Evolutionary conservation across 2,113 vertebrate genomes (phyloP).

Genomic region (Lophotis ruficrista): DNA sequence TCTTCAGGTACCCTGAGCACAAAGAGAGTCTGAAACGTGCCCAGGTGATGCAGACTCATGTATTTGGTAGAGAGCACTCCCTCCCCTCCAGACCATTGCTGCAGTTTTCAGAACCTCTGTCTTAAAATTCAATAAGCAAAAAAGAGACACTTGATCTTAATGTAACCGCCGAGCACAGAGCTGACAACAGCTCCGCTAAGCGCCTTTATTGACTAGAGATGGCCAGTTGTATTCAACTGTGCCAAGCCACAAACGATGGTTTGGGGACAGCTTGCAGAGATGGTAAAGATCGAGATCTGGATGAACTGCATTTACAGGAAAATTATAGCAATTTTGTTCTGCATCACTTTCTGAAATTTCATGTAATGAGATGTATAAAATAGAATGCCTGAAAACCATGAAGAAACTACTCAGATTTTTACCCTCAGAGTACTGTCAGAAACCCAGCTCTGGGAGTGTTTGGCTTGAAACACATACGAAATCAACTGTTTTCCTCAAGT

Average conservation of each 20-base stretch:
- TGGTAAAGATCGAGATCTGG: not conserved
- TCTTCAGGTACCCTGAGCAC: not conserved
- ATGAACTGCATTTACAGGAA: not conserved
- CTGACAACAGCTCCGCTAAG: not conserved
- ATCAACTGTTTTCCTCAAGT: not conserved
- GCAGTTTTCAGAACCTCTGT: not conserved
- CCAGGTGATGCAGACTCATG: not conserved
- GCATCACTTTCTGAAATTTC: not conserved
- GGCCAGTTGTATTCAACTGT: not conserved
- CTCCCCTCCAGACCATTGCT: not conserved
- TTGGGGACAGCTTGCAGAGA: not conserved
- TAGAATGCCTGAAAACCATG: not conserved
- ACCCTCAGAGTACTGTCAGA: not conserved
- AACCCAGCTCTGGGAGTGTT: too few species aligned
- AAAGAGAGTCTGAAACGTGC: not conserved
- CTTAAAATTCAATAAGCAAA: not conserved
- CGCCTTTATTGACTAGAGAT: not conserved
- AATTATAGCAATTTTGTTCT: not conserved
- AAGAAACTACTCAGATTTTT: not conserved
- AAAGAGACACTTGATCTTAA: not conserved
- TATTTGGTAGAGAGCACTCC: too few species aligned
- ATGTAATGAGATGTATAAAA: not conserved
- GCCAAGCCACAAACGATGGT: not conserved
- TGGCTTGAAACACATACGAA: not conserved
- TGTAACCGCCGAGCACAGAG: accelerated